These are phyloP conservation scores for Drosophila flavopinicola DNA, from an alignment of 2,888 invertebrate species.

Conservation along the genomic window DNA sequence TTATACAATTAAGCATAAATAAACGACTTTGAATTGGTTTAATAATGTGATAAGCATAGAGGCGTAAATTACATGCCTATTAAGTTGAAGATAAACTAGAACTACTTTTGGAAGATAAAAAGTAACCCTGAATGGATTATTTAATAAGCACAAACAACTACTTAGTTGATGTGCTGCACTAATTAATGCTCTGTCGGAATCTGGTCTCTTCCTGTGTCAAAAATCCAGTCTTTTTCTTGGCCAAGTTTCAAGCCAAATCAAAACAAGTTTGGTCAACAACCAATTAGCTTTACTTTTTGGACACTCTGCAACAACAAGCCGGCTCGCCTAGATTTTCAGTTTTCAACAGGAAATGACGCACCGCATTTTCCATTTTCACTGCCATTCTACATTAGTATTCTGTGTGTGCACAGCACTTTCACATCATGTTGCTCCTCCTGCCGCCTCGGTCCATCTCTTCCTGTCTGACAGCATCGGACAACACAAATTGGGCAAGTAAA, in stretches of 20 bases:
- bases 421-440: conserved; percentile 53
- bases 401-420: conserved; percentile 62
- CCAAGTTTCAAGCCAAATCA: background rate
- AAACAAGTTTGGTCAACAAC: conserved; percentile 12
- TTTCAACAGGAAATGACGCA: conserved; percentile 61
- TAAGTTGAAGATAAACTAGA: conserved; percentile 1
- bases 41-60: background rate
- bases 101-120: conserved; percentile 2
- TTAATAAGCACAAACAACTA: background rate
- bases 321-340: conserved; percentile 15
- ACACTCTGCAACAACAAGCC: background rate
- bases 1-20: conserved; percentile 46
- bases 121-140: conserved; percentile 8
- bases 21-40: conserved; percentile 30
- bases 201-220: too few species aligned
- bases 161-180: background rate
- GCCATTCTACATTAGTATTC: conserved; percentile 59
- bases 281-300: conserved; percentile 21
- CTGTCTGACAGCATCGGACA: conserved; percentile 67
- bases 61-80: background rate
- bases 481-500: conserved; percentile 71
- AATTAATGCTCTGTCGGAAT: background rate
- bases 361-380: conserved; percentile 40
- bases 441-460: conserved; percentile 52
- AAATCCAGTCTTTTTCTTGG: background rate